Evolutionary conservation across 2,797 vertebrate genomes (phyloP).

Genomic region (Masticophis lateralis): DNA sequence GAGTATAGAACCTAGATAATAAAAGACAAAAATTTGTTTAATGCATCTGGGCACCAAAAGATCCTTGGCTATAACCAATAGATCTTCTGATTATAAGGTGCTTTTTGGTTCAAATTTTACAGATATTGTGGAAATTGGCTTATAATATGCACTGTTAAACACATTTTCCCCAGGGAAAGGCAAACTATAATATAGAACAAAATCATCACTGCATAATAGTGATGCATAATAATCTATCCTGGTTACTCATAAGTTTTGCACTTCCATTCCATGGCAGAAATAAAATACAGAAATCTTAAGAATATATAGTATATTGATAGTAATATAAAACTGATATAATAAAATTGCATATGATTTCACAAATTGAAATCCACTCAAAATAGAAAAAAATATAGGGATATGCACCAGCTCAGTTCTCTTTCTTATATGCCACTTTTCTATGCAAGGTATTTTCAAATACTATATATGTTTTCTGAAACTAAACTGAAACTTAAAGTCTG

Average conservation of each 20-base stretch:
- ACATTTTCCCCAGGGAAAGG: neutral
- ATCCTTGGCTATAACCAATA: neutral
- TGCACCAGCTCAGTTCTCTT: neutral
- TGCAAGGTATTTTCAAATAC: neutral
- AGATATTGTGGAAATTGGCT: neutral
- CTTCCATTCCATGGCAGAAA: neutral
- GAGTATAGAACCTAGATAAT: neutral
- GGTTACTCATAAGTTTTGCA: neutral
- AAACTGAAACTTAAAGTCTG: neutral
- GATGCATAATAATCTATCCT: neutral
- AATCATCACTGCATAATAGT: neutral
- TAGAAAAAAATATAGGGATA: neutral
- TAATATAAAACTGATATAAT: neutral
- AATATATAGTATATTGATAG: neutral
- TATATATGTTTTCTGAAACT: neutral
- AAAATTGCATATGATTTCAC: neutral
- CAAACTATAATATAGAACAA: neutral
- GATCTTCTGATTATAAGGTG: neutral
- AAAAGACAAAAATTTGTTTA: neutral
- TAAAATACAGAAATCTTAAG: neutral
- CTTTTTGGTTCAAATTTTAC: neutral
- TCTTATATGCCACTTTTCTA: neutral
- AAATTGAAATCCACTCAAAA: neutral
- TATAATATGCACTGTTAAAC: neutral
- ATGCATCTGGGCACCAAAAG: neutral